Evolutionary conservation across 1,140 invertebrate species (phyloP).

Genomic region (Anastatus disparis): DNA sequence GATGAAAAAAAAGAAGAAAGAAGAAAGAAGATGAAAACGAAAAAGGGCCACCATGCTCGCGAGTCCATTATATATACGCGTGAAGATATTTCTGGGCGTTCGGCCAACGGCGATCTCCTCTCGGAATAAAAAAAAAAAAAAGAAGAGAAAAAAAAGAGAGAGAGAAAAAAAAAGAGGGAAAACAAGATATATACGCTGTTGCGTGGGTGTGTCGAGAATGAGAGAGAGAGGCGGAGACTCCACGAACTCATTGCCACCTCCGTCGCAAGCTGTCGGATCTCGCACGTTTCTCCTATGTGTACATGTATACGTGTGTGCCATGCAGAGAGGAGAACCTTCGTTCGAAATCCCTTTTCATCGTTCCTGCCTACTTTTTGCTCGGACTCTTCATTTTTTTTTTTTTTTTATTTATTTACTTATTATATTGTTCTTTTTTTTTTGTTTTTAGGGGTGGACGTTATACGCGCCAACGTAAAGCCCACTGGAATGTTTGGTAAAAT

Average conservation of each 20-base stretch:
- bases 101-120: constrained; percentile 34
- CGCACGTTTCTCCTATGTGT: constrained; percentile 1
- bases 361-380: too few species aligned
- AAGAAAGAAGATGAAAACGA: too few species aligned
- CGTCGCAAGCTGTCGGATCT: constrained; percentile 35
- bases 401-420: too few species aligned
- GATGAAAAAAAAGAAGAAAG: neutral
- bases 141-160: too few species aligned
- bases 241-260: constrained; percentile 42
- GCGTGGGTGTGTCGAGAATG: constrained; percentile 39
- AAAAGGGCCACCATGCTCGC: constrained; percentile 30
- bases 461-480: too few species aligned
- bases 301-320: neutral
- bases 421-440: too few species aligned
- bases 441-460: too few species aligned
- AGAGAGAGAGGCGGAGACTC: constrained; percentile 32
- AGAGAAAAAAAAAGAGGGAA: too few species aligned
- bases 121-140: constrained; percentile 34
- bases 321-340: too few species aligned
- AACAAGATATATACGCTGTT: constrained; percentile 16
- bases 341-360: too few species aligned
- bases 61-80: constrained; percentile 17
- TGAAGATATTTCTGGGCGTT: neutral
- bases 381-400: too few species aligned
- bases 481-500: too few species aligned